Base-by-base conservation (phyloP, 2,888 invertebrate species). In the Drosophila fungiperda region DNA sequence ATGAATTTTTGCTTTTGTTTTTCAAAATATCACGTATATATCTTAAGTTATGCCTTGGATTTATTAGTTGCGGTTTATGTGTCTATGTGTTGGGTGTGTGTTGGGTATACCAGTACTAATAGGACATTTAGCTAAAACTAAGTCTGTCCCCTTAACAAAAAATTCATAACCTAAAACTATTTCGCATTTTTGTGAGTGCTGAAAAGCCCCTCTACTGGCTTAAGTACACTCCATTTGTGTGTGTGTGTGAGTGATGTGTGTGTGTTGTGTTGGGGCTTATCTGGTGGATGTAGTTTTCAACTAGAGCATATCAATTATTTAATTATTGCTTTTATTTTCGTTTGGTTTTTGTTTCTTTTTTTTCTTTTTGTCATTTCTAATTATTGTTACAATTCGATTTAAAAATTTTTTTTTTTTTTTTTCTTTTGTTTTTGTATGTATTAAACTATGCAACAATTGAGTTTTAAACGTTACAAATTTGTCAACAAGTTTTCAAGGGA, bases 21-120 rank as follows among this genome's bases (percentile, higher is more conserved):
- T 87, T 82, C 86, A 89, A 89, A 89, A 90, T 90, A 90, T 90
- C 89, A 90, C 89, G 89, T 90, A 90, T 87, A 87, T 90, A 85
- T 78, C 88, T 90, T 89, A 88, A 86, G 78, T 90, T 86, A 89
- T 85, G 88, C 89, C 88, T 87, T 87, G 80, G 78, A 74, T 86
- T 82, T 85, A 78, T 87, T 84, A 76, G 73, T 83, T 80, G 45
- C 68, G 75, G 58, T 73, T 66, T 49, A 62, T 63, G 69, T 75
- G 12, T 65, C 7, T 49, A 23, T 65, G 42, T 62, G 23, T 35
- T 74, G 38, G 59, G 32, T 62, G 36, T 58, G 29, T 53, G 26
- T 77, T 66, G 70, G 71, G 71, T 45, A 50, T 68, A 40, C 38
- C 61, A 52, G 66, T 66, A 59, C 63, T 42, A 36, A 17, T n/a